Evolutionary conservation across 1,140 invertebrate species (phyloP).

Genomic region (Goniozus legneri): DNA sequence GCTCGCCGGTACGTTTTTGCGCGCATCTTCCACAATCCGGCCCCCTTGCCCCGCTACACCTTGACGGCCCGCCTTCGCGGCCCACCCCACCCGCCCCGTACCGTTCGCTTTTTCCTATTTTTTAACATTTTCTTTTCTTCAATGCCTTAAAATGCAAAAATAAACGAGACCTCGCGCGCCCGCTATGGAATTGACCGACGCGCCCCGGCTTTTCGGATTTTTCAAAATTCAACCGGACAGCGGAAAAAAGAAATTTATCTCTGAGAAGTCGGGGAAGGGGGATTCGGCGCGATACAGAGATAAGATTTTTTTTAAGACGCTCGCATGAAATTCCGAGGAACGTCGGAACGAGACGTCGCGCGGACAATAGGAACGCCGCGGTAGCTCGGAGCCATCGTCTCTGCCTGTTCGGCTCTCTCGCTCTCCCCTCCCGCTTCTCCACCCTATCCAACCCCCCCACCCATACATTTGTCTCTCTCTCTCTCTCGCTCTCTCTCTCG

Average conservation of each 20-base stretch:
- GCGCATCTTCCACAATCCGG: constrained; percentile 37
- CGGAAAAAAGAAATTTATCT: constrained; percentile 40
- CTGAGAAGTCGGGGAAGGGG: constrained; percentile 15
- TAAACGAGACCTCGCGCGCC: constrained; percentile 41
- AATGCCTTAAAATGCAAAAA: constrained; percentile 53
- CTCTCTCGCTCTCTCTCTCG: background rate
- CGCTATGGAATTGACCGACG: constrained; percentile 35
- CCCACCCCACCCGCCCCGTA: constrained; percentile 42
- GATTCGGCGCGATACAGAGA: constrained; percentile 28
- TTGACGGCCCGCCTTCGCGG: constrained; percentile 21
- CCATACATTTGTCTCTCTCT: background rate
- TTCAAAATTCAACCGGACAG: constrained; percentile 19
- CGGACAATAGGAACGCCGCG: constrained; percentile 37
- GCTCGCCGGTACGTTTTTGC: constrained; percentile 46
- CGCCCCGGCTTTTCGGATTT: constrained; percentile 20
- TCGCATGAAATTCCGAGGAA: constrained; percentile 21
- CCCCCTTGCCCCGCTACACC: constrained; percentile 3
- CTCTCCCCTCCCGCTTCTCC: too few relatives aligned
- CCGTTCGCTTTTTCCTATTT: constrained; percentile 45
- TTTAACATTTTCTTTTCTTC: constrained; percentile 53
- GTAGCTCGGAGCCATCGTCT: constrained; percentile 45
- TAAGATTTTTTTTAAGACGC: constrained; percentile 28
- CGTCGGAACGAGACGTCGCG: constrained; percentile 6
- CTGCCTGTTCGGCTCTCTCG: constrained; percentile 37
- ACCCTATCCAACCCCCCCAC: too few relatives aligned